phyloP scores from a whole-genome alignment of 2,888 invertebrate species.

The Dicranocentrus wangi region DNA sequence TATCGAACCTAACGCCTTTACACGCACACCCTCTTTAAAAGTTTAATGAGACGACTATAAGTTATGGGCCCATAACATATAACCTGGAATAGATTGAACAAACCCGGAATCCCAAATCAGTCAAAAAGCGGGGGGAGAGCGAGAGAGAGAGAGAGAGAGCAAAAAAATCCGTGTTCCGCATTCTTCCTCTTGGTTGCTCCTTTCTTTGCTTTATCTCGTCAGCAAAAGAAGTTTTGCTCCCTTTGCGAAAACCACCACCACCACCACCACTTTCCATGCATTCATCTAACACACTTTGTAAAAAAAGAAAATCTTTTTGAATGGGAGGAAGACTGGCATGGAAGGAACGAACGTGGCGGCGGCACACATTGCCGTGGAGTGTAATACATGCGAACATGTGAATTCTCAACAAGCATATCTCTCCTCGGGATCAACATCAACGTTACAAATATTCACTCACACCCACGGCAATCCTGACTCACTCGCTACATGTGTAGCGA shows the following conservation, averaged over 20 bases:
- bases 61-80: conserved; percentile 54
- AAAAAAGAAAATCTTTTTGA: background rate
- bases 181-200: conserved; percentile 19
- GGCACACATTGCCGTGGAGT: too few species aligned
- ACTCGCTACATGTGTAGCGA: background rate
- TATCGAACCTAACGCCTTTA: background rate
- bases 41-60: conserved; percentile 64
- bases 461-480: background rate
- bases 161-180: conserved; percentile 33
- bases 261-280: conserved; percentile 17
- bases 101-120: conserved; percentile 56
- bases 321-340: background rate
- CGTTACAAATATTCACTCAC: conserved; percentile 12
- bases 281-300: background rate
- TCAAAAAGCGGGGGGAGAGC: conserved; percentile 26
- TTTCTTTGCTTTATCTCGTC: conserved; percentile 19
- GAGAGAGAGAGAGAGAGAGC: too few species aligned
- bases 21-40: conserved; percentile 62
- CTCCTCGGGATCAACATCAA: too few species aligned
- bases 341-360: background rate
- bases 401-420: too few species aligned
- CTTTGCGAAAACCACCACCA: too few species aligned
- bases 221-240: conserved; percentile 43
- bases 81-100: conserved; percentile 42
- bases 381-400: too few species aligned